Evolutionary conservation across 1,140 invertebrate genomes (phyloP).

Genomic region (Macrobrachium rosenbergii): DNA sequence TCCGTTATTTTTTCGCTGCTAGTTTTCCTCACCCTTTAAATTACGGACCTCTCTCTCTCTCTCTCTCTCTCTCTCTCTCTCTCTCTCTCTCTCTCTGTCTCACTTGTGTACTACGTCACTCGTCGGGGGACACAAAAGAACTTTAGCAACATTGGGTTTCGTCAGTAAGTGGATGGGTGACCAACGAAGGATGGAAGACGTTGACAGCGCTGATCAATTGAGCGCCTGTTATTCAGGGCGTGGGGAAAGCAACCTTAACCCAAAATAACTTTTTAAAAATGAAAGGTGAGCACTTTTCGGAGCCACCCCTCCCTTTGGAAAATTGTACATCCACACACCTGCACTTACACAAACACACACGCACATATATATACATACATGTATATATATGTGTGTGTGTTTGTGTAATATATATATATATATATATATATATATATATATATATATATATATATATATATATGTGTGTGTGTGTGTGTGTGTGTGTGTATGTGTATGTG

Average conservation of each 20-base stretch:
- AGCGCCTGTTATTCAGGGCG: no score
- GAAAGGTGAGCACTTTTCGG: no score
- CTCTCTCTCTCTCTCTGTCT: not conserved
- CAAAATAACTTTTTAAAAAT: no score
- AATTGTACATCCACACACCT: not conserved
- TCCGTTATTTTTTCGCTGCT: no score
- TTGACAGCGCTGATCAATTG: no score
- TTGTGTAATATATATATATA: not conserved
- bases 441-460: not conserved
- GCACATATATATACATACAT: not conserved
- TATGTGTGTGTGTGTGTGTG: not conserved
- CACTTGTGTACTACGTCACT: not conserved
- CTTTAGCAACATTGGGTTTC: no score
- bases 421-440: not conserved
- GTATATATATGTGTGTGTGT: not conserved
- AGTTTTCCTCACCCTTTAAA: no score
- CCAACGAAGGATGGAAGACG: no score
- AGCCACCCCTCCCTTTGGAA: no score
- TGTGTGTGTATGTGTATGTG: not conserved
- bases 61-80: slow-evolving; percentile 33
- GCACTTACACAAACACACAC: not conserved
- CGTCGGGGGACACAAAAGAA: not conserved
- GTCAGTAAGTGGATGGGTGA: no score
- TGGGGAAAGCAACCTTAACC: no score
- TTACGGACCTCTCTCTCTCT: slow-evolving; percentile 6